Evolutionary conservation across 1,140 invertebrate species (phyloP), one percentile per base, ranked within the genome.

Genomic region (Drosophila insularis): DNA sequence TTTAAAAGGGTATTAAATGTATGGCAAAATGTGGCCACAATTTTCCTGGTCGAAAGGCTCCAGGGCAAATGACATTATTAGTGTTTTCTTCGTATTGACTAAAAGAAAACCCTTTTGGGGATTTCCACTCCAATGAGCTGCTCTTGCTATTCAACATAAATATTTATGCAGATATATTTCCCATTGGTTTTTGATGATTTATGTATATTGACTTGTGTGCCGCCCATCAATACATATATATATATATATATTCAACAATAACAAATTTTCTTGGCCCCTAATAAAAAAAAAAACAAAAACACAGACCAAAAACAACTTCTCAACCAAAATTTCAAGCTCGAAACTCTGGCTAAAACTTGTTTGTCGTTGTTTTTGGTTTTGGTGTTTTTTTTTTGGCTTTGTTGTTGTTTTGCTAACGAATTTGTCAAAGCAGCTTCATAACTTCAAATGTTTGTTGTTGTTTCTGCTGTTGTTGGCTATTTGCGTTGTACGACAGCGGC

Each of bases 401-500:
- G 56, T 73, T 68, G 64, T 68, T 56, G 63, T 50, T 69, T 75
- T 59, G 78, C 81, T 81, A 82, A 78, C 68, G 71, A 87, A 87
- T 89, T 86, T 86, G 82, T 86, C 84, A 87, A 82, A 87, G 79
- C 82, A 58, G 82, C 82, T 86, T 78, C 75, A 87, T 76, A 86
- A 87, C 82, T 86, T 87, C 69, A 70, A 50, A 55, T 65, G 39
- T 32, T 50, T 55, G 50, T 53, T 46, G 63, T 63, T 53, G 59
- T 35, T n/a, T n/a, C n/a, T n/a, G n/a, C n/a, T 72, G 55, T 40
- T 67, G 56, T n/a, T 68, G 62, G 35, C 64, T 73, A 75, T 68
- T 68, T 75, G 64, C 58, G 71, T 68, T 75, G 32, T 74, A 65
- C 21, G 32, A 27, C 19, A 35, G 8, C 35, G 27, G 31, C 66